Percentiles rank a stretch among this genome's conserved stretches.
These are phyloP conservation scores for Misgurnus anguillicaudatus DNA, from an alignment of 2,113 vertebrate species.

Conservation along the genomic window DNA sequence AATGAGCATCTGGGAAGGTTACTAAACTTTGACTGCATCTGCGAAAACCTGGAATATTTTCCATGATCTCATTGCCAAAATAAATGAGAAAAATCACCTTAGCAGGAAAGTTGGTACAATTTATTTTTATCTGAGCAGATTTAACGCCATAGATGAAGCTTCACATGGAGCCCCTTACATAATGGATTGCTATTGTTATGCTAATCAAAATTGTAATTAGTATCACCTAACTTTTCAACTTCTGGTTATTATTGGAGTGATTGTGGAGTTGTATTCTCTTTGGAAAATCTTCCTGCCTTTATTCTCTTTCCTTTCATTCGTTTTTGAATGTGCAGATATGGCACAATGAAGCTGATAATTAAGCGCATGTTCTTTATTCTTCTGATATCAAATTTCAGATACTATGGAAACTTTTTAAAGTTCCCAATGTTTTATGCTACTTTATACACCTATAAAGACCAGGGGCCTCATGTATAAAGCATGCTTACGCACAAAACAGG, in stretches of 20 bases:
- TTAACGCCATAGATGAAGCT: slow-evolving; percentile 28
- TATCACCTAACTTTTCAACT: slow-evolving; percentile 59
- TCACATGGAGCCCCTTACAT: slow-evolving; percentile 57
- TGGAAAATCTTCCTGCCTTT: slow-evolving; percentile 35
- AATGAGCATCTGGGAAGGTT: slow-evolving; percentile 17
- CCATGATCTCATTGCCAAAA: neutral
- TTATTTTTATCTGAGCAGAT: slow-evolving; percentile 24
- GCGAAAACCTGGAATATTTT: slow-evolving; percentile 2
- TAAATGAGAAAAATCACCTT: neutral
- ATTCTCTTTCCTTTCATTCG: slow-evolving; percentile 59
- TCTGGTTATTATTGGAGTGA: slow-evolving; percentile 59
- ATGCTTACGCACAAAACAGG: too few relatives aligned
- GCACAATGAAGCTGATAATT: slow-evolving; percentile 45
- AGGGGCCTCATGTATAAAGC: too few relatives aligned
- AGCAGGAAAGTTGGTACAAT: slow-evolving; percentile 19
- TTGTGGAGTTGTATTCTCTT: slow-evolving; percentile 44
- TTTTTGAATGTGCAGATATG: slow-evolving; percentile 54
- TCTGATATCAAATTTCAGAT: slow-evolving; percentile 1
- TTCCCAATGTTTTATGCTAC: neutral
- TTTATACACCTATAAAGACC: neutral
- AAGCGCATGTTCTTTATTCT: slow-evolving; percentile 40
- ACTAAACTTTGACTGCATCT: neutral
- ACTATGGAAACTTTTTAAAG: slow-evolving; percentile 11
- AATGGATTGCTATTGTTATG: slow-evolving; percentile 70
- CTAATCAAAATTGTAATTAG: slow-evolving; percentile 76